Evolutionary conservation across 2,888 invertebrate species (phyloP).

Genomic region (Pterobdella sp.): DNA sequence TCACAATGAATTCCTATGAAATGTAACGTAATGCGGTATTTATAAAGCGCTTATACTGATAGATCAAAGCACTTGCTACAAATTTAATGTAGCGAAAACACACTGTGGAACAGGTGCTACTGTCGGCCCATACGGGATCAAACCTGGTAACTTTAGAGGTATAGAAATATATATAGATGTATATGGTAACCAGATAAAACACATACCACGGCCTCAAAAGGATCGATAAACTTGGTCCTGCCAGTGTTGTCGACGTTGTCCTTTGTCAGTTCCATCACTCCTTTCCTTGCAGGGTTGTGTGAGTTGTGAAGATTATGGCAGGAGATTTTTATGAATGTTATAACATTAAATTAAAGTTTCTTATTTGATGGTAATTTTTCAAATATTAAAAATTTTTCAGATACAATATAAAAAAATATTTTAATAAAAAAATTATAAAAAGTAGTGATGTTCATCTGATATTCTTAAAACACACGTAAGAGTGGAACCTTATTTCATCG

Average conservation of each 20-base stretch:
- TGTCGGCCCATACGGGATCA: too few relatives aligned
- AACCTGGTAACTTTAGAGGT: too few relatives aligned
- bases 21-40: too few relatives aligned
- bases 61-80: too few relatives aligned
- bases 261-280: conserved; percentile 17
- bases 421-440: not conserved
- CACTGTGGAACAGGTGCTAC: too few relatives aligned
- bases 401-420: not conserved
- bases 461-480: too few relatives aligned
- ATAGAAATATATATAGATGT: too few relatives aligned
- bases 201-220: conserved; percentile 19
- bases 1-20: too few relatives aligned
- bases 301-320: not conserved
- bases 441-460: not conserved
- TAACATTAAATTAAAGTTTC: not conserved
- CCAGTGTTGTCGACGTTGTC: conserved; percentile 16
- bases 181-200: not conserved
- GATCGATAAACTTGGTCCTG: conserved; percentile 2
- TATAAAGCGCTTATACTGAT: too few relatives aligned
- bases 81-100: too few relatives aligned
- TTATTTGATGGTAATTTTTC: not conserved
- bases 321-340: not conserved
- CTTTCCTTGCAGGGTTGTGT: not conserved
- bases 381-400: not conserved
- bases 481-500: conserved; percentile 24